Evolutionary conservation across 2,888 invertebrate genomes (phyloP), one percentile per base, ranked within the genome.

Genomic region (Melieria crassipennis): DNA sequence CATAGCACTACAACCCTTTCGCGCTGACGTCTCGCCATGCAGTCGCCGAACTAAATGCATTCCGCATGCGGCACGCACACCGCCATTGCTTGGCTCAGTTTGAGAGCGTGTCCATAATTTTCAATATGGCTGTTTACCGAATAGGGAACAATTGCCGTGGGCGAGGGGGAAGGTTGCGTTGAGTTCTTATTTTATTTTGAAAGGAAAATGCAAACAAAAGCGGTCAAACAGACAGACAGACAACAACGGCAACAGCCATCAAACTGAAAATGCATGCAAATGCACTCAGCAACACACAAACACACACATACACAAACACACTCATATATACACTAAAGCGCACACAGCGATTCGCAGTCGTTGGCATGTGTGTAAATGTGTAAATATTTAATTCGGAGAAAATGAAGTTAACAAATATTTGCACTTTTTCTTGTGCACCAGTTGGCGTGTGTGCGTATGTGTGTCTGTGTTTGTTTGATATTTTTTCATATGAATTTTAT

Each of bases 381-480:
- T 62, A 45, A 62, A 69, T 81, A 81, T 81, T 81, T 81, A 81
- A 81, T 81, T 81, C 81, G 80, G 77, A 79, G 75, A 77, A 81
- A 81, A 81, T 81, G 82, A 81, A 81, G 80, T 82, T 82, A 79
- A 81, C 81, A 81, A 81, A 81, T 82, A 81, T 81, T 81, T 81
- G 73, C 79, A 80, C 77, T 76, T 73, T 69, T 71, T 81, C 81
- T 81, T 80, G 79, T 30, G 30, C 30, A 30, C 30, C 30, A 30
- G 30, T 30, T 30, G 30, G 30, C 30, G 30, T 30, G 30, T 30
- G 16, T 16, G 16, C 2, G 30, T 30, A 2, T 30, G 30, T 30
- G 30, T 30, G 2, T 30, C 30, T 30, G 30, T 30, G 30, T 30
- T 30, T 30, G 30, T 30, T 30, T 30, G 30, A 30, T 30, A 30